phyloP scores from a whole-genome alignment of 2,888 invertebrate genomes.

The Ligdia adustata region DNA sequence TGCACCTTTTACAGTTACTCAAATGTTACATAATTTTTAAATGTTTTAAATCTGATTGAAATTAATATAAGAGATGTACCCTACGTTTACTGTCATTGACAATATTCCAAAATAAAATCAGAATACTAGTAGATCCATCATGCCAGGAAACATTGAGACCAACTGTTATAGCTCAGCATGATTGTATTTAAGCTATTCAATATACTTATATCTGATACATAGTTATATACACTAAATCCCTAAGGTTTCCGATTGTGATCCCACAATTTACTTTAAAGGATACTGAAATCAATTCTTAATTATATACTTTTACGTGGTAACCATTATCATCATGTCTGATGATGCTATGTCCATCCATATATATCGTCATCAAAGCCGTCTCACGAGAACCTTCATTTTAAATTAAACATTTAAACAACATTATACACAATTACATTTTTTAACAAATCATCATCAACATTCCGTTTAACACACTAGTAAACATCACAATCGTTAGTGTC shows the following conservation, averaged over 20 bases:
- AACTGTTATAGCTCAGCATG: conserved; percentile 34
- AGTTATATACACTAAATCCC: conserved; percentile 63
- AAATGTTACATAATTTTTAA: no score
- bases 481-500: conserved; percentile 79
- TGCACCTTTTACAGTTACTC: no score
- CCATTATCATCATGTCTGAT: conserved; percentile 17
- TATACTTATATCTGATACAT: conserved; percentile 66
- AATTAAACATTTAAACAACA: conserved; percentile 36
- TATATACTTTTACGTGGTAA: conserved; percentile 8
- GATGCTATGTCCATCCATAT: conserved; percentile 27
- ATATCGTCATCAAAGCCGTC: conserved; percentile 16
- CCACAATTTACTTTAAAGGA: conserved; percentile 70
- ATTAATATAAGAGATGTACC: no score
- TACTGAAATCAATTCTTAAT: conserved; percentile 45
- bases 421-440: conserved; percentile 57
- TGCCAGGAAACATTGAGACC: conserved; percentile 24
- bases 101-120: conserved; percentile 6
- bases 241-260: conserved; percentile 65
- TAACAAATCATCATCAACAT: conserved; percentile 75
- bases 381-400: conserved; percentile 23
- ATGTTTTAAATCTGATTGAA: no score
- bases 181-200: conserved; percentile 29
- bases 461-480: conserved; percentile 56
- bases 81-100: no score
- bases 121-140: no score